These are phyloP conservation scores for Leptatherina wallacei DNA, from an alignment of 2,797 vertebrate genomes.

Conservation along the genomic window DNA sequence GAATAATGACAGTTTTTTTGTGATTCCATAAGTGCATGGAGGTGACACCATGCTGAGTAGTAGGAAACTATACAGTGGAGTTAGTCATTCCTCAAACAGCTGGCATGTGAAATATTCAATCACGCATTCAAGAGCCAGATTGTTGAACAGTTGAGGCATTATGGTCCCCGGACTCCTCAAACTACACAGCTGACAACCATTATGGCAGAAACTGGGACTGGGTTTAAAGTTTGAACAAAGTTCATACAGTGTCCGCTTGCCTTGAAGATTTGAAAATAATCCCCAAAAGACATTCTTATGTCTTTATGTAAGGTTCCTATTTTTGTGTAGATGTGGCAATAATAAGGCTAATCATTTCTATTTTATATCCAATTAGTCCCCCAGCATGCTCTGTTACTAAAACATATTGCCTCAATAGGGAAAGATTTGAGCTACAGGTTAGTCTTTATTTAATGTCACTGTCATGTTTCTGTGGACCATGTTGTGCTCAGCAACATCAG, in stretches of 20 bases:
- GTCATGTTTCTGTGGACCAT: no score
- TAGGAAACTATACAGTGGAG: no score
- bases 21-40: neutral
- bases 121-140: neutral
- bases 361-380: neutral
- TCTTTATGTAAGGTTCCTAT: neutral
- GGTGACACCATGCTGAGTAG: neutral
- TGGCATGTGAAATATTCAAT: neutral
- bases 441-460: neutral
- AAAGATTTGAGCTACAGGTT: neutral
- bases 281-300: neutral
- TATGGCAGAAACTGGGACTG: neutral
- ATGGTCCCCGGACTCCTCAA: neutral
- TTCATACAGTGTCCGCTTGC: neutral
- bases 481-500: neutral
- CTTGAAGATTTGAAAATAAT: neutral
- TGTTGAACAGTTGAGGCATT: neutral
- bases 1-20: neutral
- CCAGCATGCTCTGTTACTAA: no score
- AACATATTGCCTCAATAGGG: neutral
- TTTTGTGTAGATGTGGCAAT: neutral
- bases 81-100: neutral
- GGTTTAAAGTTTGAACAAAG: neutral
- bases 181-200: neutral
- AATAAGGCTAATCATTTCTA: neutral